A percentile compares a stretch with the other conserved stretches of the same genome.
These are phyloP conservation scores for Dermochelys coriacea DNA, from an alignment of 2,797 vertebrate species.

Conservation along the genomic window DNA sequence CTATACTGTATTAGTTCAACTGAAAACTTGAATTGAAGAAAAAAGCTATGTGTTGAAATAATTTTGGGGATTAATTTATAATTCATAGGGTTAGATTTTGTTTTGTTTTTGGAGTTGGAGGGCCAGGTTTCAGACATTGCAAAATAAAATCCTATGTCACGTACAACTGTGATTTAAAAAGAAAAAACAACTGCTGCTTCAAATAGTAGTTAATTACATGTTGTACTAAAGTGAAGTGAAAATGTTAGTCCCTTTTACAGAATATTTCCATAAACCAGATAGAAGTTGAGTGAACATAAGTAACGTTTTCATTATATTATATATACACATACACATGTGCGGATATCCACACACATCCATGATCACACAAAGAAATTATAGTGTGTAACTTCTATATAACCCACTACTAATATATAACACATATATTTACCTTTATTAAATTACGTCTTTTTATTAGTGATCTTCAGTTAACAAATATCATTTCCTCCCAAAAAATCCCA, in stretches of 20 bases:
- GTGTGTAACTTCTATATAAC: not conserved
- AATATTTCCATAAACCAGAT: slow-evolving; percentile 30
- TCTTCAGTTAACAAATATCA: not conserved
- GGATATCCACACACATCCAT: not conserved
- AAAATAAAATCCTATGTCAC: not conserved
- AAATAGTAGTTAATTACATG: not conserved
- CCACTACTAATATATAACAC: not conserved
- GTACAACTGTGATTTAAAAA: not conserved
- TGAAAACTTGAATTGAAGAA: not conserved
- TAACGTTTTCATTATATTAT: not conserved
- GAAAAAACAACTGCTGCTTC: not conserved
- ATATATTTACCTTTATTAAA: not conserved
- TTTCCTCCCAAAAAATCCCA: not conserved
- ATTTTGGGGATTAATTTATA: not conserved
- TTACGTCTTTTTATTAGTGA: not conserved
- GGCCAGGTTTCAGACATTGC: slow-evolving; percentile 16
- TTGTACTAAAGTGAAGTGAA: not conserved
- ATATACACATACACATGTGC: not conserved
- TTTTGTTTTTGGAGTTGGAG: not conserved
- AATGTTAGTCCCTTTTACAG: not conserved
- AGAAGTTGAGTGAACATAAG: slow-evolving; percentile 63
- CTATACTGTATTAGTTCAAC: not conserved
- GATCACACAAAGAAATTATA: not conserved
- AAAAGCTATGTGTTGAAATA: not conserved
- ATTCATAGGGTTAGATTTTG: not conserved